Evolutionary conservation across 2,888 invertebrate genomes (phyloP).

Genomic region (Terebella lapidaria): DNA sequence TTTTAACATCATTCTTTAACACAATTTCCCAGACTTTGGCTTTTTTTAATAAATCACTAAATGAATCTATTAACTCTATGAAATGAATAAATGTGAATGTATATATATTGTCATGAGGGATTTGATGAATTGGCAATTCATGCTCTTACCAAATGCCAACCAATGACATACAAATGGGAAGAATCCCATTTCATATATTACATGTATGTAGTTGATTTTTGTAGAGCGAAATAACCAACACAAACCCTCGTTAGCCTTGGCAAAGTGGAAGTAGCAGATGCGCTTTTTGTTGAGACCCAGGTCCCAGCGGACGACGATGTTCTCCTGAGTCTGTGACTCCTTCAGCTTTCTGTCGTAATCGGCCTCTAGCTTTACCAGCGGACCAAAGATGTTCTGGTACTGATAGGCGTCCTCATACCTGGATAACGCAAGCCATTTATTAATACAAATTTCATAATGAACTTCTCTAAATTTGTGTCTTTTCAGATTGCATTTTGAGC

Average conservation of each 20-base stretch:
- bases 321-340: constrained; percentile 96
- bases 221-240: constrained; percentile 1
- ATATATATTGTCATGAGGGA: no score
- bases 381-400: constrained; percentile 96
- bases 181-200: no score
- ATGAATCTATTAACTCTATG: no score
- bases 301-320: constrained; percentile 98
- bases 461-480: not conserved
- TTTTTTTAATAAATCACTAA: no score
- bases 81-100: no score
- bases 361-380: constrained; percentile 92
- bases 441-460: no score
- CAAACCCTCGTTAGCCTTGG: constrained; percentile 84
- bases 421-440: constrained; percentile 29
- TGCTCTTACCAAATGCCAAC: no score
- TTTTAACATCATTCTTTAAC: not conserved
- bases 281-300: constrained; percentile 96
- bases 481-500: not conserved
- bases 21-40: no score
- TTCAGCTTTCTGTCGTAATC: constrained; percentile 97
- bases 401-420: constrained; percentile 97
- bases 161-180: no score
- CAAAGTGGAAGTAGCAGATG: constrained; percentile 93
- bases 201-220: not conserved
- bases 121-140: no score